phyloP scores from a whole-genome alignment of 2,113 vertebrate genomes.

The Semicossyphus pulcher region DNA sequence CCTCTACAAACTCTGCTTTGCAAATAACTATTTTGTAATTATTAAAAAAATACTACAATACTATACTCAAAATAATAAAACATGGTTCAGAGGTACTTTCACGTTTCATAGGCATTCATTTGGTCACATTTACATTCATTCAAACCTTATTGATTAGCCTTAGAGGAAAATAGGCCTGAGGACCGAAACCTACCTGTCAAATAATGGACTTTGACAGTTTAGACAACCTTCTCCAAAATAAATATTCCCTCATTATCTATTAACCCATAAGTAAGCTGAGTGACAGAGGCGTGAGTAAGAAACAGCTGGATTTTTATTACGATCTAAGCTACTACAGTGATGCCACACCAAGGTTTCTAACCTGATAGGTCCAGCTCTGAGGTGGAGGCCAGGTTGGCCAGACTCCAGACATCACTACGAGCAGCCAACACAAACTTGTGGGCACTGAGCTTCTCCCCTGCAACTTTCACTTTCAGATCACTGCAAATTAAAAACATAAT shows the following conservation, averaged over 20 bases:
- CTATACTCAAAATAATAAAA: too few relatives aligned
- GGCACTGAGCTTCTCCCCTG: slow-evolving; percentile 84
- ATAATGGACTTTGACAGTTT: slow-evolving; percentile 32
- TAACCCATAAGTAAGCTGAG: background rate
- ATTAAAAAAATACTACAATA: too few relatives aligned
- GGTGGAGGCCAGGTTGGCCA: slow-evolving; percentile 88
- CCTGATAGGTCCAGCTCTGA: slow-evolving; percentile 94
- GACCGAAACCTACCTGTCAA: background rate
- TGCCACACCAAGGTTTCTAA: slow-evolving; percentile 73
- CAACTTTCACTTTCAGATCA: slow-evolving; percentile 94
- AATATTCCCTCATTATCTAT: slow-evolving; percentile 34
- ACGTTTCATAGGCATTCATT: too few relatives aligned
- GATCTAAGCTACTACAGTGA: background rate
- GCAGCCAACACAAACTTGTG: slow-evolving; percentile 99
- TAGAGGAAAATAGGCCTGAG: background rate
- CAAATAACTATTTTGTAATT: background rate
- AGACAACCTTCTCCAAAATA: slow-evolving; percentile 21
- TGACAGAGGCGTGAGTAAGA: background rate
- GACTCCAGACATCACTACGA: slow-evolving; percentile 94
- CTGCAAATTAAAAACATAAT: slow-evolving; percentile 80
- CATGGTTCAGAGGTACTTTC: too few relatives aligned
- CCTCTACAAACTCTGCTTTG: background rate
- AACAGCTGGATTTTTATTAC: background rate
- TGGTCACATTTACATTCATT: background rate
- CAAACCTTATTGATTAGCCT: background rate